Conservation (phyloP, 1,140 invertebrate species). For the Leptinotarsa undecemlineata region DNA sequence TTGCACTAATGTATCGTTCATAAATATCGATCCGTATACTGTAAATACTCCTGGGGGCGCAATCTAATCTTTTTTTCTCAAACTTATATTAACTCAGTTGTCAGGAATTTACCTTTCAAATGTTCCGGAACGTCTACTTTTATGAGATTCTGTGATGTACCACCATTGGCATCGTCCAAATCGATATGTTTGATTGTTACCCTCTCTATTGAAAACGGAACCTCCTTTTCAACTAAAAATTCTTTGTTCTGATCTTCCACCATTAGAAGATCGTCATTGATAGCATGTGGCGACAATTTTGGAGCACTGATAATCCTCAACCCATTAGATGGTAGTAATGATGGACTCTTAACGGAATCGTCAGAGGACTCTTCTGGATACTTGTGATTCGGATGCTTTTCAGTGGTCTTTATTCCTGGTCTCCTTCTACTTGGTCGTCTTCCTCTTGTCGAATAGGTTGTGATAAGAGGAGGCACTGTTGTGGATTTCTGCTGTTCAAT, state of each 20-base stretch:
- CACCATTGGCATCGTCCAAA: neutral
- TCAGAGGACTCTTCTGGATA: conserved; percentile 6
- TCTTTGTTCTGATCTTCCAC: conserved; percentile 28
- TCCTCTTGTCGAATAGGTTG: conserved; percentile 13
- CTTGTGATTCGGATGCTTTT: conserved; percentile 41
- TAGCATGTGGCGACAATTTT: conserved; percentile 25
- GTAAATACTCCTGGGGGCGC: no score
- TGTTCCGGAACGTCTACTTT: conserved; percentile 12
- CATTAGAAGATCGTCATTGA: conserved; percentile 34
- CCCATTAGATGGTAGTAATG: conserved; percentile 20
- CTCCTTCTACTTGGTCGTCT: conserved; percentile 28
- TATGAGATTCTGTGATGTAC: neutral
- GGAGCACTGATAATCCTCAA: conserved; percentile 33
- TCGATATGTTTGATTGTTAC: conserved; percentile 15
- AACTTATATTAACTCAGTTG: no score
- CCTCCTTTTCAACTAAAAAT: conserved; percentile 8
- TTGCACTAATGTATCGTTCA: no score
- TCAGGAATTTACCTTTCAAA: conserved; percentile 5
- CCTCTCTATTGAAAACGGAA: neutral
- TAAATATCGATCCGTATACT: no score
- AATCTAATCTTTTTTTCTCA: no score
- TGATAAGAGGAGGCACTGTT: conserved; percentile 1
- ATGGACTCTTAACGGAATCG: neutral
- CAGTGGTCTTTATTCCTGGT: conserved; percentile 23
- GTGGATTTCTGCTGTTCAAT: conserved; percentile 9